A percentile compares a stretch with the other conserved stretches of the same genome.
phyloP scores from a whole-genome alignment of 2,888 invertebrate genomes.

The Athalia cordata region DNA sequence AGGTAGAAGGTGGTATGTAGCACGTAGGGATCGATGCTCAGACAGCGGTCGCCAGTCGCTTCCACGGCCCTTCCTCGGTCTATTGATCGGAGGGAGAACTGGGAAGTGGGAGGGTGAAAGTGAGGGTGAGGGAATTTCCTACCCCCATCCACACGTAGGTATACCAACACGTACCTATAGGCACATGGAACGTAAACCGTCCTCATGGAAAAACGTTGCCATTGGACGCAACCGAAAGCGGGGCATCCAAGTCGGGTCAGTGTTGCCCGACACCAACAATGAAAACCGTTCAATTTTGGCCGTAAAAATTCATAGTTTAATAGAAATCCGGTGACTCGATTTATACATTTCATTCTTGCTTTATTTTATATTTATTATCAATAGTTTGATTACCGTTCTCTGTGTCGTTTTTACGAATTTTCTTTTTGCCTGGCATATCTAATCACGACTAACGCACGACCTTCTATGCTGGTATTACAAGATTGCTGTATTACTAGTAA shows the following conservation, averaged over 20 bases:
- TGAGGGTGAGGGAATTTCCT: conserved; percentile 23
- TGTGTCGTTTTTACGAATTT: too few species aligned
- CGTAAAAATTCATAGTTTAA: background rate
- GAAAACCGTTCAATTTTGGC: background rate
- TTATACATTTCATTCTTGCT: background rate
- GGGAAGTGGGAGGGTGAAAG: conserved; percentile 27
- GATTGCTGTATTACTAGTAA: conserved; percentile 4
- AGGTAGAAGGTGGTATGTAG: conserved; percentile 43
- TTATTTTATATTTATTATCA: too few species aligned
- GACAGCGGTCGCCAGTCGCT: conserved; percentile 60
- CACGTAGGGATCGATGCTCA: conserved; percentile 60
- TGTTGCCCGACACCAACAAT: background rate
- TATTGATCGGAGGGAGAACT: conserved; percentile 60
- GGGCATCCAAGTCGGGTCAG: conserved; percentile 9
- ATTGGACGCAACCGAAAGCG: conserved; percentile 17
- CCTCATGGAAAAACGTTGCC: conserved; percentile 31
- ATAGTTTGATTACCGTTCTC: too few species aligned
- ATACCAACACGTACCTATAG: conserved; percentile 28
- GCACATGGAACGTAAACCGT: conserved; percentile 30
- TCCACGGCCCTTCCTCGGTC: conserved; percentile 61
- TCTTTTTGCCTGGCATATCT: too few species aligned
- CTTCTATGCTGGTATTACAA: conserved; percentile 3
- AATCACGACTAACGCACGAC: background rate
- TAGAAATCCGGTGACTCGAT: background rate
- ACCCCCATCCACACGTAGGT: conserved; percentile 35